Evolutionary conservation across 2,888 invertebrate species (phyloP).

Genomic region (Marasmarcha lunaedactyla): DNA sequence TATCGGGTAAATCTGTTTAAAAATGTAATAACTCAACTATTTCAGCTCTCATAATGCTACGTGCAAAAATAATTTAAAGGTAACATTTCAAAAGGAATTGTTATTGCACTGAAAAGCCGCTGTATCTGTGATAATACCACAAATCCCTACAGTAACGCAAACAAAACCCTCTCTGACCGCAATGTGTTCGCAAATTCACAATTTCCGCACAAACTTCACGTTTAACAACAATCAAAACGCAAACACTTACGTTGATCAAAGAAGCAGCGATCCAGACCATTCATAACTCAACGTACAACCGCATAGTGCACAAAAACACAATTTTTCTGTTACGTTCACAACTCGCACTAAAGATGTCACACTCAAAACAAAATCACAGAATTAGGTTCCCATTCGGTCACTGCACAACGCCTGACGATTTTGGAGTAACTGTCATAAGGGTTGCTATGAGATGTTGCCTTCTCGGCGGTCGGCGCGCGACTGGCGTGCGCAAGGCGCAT

Average conservation of each 20-base stretch:
- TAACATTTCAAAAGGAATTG: no score
- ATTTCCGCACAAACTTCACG: constrained; percentile 33
- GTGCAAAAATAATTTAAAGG: no score
- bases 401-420: constrained; percentile 53
- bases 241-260: constrained; percentile 68
- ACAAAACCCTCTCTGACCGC: constrained; percentile 40
- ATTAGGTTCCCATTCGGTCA: constrained; percentile 55
- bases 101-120: no score
- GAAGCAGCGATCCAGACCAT: constrained; percentile 70
- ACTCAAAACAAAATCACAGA: constrained; percentile 63
- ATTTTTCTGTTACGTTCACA: constrained; percentile 47
- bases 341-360: constrained; percentile 46
- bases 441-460: constrained; percentile 35
- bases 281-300: constrained; percentile 62
- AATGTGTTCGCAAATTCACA: constrained; percentile 37
- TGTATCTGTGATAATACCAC: constrained; percentile 41
- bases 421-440: constrained; percentile 25
- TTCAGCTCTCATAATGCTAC: no score
- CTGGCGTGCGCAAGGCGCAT: constrained; percentile 53
- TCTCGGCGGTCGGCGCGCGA: constrained; percentile 64
- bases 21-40: no score
- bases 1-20: no score
- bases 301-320: constrained; percentile 64
- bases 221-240: constrained; percentile 31
- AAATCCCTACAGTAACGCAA: constrained; percentile 36